Conservation (phyloP, 2,113 vertebrate species). For the Coptodon rendalli region DNA sequence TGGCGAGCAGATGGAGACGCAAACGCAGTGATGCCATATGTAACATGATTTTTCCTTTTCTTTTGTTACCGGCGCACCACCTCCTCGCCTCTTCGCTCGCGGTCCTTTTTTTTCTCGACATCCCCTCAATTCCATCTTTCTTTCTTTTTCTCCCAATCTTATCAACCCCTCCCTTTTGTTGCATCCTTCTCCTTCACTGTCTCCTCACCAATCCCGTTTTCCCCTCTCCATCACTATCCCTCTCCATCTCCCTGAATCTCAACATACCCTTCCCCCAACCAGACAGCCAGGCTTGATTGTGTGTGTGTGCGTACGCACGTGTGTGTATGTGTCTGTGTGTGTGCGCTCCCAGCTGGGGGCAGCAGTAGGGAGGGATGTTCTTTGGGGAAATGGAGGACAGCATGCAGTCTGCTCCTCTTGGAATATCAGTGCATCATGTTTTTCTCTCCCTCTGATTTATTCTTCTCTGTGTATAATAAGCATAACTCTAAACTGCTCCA, state of each 20-base stretch:
- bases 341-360: conserved; percentile 51
- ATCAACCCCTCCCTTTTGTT: background rate
- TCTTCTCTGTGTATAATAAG: background rate
- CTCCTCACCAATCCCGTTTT: background rate
- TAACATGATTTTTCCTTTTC: background rate
- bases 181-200: conserved; percentile 9
- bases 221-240: conserved; percentile 52
- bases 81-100: background rate
- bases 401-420: conserved; percentile 62
- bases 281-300: conserved; percentile 25
- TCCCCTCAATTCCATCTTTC: background rate
- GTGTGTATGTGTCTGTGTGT: background rate
- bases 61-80: background rate
- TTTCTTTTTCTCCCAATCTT: background rate
- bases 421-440: conserved; percentile 46
- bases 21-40: background rate
- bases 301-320: background rate
- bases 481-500: background rate
- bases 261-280: conserved; percentile 53
- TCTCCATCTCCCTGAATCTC: conserved; percentile 48
- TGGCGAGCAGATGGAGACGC: conserved; percentile 18
- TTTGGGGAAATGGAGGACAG: conserved; percentile 67
- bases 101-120: background rate
- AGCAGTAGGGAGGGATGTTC: conserved; percentile 65
- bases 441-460: background rate